These are phyloP conservation scores for Atlantisia rogersi DNA, from an alignment of 2,113 vertebrate species.

Conservation along the genomic window DNA sequence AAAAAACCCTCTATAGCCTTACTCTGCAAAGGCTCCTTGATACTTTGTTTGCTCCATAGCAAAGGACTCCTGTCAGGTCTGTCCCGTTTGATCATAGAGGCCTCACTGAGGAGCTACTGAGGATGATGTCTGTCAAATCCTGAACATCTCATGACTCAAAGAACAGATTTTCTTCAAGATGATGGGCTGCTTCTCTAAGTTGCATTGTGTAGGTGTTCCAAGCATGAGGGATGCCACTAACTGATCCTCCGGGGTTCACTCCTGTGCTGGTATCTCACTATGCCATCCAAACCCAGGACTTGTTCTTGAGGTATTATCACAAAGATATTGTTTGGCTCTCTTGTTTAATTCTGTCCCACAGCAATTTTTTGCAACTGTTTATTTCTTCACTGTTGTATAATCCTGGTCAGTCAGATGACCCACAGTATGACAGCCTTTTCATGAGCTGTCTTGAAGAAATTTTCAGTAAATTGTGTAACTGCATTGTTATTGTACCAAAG, in stretches of 20 bases:
- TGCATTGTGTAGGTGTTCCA: fast-evolving
- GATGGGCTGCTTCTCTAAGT: neutral
- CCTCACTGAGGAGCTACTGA: neutral
- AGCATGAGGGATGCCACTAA: neutral
- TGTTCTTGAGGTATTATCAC: neutral
- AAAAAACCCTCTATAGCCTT: neutral
- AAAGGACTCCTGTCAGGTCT: neutral
- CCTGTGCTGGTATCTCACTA: fast-evolving
- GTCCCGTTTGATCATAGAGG: neutral
- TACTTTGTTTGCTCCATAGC: neutral
- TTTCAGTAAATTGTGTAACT: neutral
- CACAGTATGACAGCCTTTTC: neutral
- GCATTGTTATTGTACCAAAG: neutral
- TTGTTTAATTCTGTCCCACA: neutral
- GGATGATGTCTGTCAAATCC: neutral
- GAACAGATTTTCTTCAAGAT: neutral
- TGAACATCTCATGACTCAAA: neutral
- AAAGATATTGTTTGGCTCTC: neutral
- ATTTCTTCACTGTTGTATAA: neutral
- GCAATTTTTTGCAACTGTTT: neutral
- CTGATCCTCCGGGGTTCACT: fast-evolving
- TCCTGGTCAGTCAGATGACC: neutral
- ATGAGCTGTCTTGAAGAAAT: neutral
- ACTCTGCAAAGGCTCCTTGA: neutral
- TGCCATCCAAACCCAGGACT: neutral